These are phyloP conservation scores for Marmota monax DNA, from an alignment of 2,113 vertebrate genomes.

Conservation along the genomic window DNA sequence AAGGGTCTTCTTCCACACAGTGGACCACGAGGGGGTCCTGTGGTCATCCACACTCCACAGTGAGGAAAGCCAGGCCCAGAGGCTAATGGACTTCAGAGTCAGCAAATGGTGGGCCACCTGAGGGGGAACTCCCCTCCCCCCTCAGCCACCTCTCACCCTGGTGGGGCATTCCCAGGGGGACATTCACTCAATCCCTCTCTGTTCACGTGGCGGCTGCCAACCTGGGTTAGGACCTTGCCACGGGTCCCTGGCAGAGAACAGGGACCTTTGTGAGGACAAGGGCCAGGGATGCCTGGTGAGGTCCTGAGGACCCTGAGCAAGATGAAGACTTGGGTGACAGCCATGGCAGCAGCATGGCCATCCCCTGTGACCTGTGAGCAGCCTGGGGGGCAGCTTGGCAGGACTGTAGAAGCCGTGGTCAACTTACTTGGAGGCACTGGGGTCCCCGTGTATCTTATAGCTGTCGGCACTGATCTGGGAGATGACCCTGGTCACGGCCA, in stretches of 20 bases:
- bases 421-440: conserved; percentile 95
- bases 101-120: neutral
- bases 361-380: neutral
- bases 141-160: no score
- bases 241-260: neutral
- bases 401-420: neutral
- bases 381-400: accelerated
- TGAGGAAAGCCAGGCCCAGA: no score
- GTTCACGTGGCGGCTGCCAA: accelerated
- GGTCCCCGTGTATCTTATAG: conserved; percentile 95
- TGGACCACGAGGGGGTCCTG: neutral
- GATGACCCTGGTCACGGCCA: conserved; percentile 97
- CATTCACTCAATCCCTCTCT: accelerated
- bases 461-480: conserved; percentile 97
- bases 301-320: neutral
- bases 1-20: neutral
- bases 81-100: neutral
- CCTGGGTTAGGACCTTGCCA: neutral
- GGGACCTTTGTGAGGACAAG: accelerated
- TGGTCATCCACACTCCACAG: no score
- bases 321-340: accelerated
- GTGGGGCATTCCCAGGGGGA: neutral
- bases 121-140: neutral
- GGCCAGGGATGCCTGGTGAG: no score
- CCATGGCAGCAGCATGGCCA: no score